These are phyloP conservation scores for Oxyteleia sp. DNA, from an alignment of 2,888 invertebrate species.

Conservation along the genomic window DNA sequence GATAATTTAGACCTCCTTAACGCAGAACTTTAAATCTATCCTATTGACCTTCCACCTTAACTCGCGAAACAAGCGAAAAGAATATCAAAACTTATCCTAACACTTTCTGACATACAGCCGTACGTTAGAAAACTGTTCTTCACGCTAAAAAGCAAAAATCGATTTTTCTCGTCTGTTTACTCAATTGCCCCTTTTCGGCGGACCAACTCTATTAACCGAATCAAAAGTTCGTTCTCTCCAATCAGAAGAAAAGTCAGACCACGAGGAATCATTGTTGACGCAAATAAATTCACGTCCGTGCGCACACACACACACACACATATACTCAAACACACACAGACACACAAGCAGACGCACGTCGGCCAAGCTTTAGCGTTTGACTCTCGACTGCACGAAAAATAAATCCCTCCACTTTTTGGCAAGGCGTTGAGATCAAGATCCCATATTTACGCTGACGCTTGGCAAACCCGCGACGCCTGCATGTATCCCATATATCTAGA, in stretches of 20 bases:
- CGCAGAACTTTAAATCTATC: too few relatives aligned
- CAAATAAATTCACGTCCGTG: constrained; percentile 44
- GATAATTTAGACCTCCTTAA: too few relatives aligned
- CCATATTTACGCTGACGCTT: constrained; percentile 73
- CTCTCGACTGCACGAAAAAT: constrained; percentile 59
- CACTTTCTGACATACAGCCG: too few relatives aligned
- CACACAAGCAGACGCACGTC: too few relatives aligned
- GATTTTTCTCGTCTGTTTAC: background rate
- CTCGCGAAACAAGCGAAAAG: too few relatives aligned
- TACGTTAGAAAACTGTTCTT: background rate
- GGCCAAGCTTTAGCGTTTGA: constrained; percentile 12
- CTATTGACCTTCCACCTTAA: too few relatives aligned
- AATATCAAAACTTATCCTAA: too few relatives aligned
- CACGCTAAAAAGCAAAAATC: background rate
- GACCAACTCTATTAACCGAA: background rate
- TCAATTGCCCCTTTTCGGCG: background rate
- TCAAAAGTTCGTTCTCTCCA: constrained; percentile 7
- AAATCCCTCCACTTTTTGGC: constrained; percentile 65
- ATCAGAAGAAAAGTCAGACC: constrained; percentile 15
- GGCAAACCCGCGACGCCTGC: constrained; percentile 63
- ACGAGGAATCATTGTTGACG: constrained; percentile 32
- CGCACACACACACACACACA: constrained; percentile 18
- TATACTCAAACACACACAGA: too few relatives aligned
- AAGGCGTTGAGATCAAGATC: constrained; percentile 67
- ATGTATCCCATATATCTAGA: constrained; percentile 59